phyloP scores from a whole-genome alignment of 35 echinoderm and acorn worm species.

The Nesometra sesokonis region DNA sequence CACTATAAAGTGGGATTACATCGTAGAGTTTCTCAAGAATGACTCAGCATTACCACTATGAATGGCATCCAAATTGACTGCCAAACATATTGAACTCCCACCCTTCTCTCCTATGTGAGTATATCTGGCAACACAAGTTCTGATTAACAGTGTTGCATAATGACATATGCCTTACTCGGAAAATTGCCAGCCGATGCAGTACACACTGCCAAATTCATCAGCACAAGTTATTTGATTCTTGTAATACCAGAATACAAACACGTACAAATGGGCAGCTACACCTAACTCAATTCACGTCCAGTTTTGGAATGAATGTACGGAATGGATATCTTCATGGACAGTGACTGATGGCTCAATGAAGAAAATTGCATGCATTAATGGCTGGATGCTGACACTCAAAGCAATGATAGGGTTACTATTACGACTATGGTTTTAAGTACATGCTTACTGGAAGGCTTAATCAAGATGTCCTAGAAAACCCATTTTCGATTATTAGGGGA shows the following conservation, averaged over 20 bases:
- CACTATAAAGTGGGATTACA: too few relatives aligned
- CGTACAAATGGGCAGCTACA: background rate
- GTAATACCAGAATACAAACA: background rate
- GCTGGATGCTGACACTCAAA: background rate
- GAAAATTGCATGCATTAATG: background rate
- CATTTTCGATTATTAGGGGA: background rate
- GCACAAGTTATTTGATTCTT: constrained; percentile 3
- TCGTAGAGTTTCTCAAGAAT: background rate
- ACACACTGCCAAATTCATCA: background rate
- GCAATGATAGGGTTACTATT: background rate
- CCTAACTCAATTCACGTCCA: background rate
- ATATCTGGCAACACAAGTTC: background rate
- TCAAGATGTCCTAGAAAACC: constrained; percentile 4
- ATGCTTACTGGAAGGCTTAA: background rate
- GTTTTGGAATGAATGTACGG: background rate
- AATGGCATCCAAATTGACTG: constrained; percentile 6
- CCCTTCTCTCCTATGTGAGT: background rate
- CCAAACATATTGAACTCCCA: background rate
- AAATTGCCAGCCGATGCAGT: background rate
- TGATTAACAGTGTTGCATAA: background rate
- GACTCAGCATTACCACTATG: background rate
- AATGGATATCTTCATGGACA: background rate
- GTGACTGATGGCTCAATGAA: background rate
- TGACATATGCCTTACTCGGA: background rate
- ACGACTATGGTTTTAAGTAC: background rate